A percentile compares a stretch with the other conserved stretches of the same genome.
Conservation (phyloP, 1,140 invertebrate species). For the Copidosoma floridanum region DNA sequence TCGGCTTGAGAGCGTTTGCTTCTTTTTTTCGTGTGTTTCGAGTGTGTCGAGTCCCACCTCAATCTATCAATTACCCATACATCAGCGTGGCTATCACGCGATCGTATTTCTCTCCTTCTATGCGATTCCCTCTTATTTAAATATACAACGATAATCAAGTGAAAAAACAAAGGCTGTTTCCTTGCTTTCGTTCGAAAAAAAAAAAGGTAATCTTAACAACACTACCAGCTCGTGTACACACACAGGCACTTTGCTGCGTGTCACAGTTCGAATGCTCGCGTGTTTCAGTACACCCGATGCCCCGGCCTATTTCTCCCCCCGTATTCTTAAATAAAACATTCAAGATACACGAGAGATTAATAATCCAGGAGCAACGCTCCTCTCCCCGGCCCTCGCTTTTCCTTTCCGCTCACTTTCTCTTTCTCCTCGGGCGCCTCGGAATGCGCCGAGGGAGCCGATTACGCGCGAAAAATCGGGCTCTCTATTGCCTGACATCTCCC, state of each 20-base stretch:
- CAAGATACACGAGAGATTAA: conserved; percentile 19
- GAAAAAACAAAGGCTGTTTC: no score
- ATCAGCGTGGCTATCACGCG: conserved; percentile 12
- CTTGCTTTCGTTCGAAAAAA: no score
- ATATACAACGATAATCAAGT: no score
- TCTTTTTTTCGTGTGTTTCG: neutral
- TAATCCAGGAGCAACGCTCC: conserved; percentile 2
- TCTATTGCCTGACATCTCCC: neutral
- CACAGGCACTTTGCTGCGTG: no score
- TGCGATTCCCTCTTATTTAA: no score
- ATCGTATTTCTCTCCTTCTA: neutral
- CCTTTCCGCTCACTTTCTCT: neutral
- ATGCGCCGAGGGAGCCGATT: neutral
- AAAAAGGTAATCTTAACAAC: neutral
- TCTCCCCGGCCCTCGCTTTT: neutral
- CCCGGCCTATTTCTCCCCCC: neutral
- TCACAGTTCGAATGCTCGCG: neutral
- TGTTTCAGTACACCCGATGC: neutral
- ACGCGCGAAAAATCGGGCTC: neutral
- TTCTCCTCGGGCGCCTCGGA: neutral
- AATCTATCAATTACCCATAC: neutral
- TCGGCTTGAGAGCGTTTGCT: no score
- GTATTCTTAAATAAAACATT: conserved; percentile 21
- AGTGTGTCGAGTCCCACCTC: neutral
- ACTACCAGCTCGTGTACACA: neutral